A percentile compares a stretch with the other conserved stretches of the same genome.
These are phyloP conservation scores for Nothobranchius kuhntae DNA, from an alignment of 2,113 vertebrate genomes.

Conservation along the genomic window DNA sequence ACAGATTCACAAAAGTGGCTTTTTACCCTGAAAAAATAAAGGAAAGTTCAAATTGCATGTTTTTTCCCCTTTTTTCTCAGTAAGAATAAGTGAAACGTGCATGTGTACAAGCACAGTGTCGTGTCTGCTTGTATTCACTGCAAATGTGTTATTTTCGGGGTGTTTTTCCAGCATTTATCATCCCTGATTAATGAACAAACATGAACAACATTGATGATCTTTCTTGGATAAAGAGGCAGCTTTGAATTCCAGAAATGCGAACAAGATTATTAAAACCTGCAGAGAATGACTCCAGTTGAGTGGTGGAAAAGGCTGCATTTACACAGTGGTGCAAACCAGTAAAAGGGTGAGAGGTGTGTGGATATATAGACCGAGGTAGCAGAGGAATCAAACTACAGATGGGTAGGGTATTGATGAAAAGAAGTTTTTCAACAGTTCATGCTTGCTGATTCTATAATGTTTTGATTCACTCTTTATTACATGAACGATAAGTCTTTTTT, in stretches of 20 bases:
- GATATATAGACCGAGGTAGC: too few relatives aligned
- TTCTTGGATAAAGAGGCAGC: slow-evolving; percentile 35
- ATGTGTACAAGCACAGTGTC: neutral
- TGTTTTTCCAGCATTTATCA: slow-evolving; percentile 39
- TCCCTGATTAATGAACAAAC: slow-evolving; percentile 32
- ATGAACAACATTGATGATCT: slow-evolving; percentile 33
- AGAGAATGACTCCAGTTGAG: neutral
- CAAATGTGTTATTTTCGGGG: slow-evolving; percentile 35
- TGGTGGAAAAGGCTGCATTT: neutral
- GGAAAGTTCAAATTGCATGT: slow-evolving; percentile 7
- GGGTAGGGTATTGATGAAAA: too few relatives aligned
- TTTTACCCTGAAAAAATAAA: neutral
- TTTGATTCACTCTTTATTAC: neutral
- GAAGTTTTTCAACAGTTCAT: neutral
- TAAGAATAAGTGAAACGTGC: slow-evolving; percentile 11
- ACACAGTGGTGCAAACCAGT: neutral
- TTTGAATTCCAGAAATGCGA: slow-evolving; percentile 20
- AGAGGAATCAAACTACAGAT: too few relatives aligned
- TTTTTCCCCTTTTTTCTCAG: neutral
- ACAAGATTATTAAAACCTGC: slow-evolving; percentile 19
- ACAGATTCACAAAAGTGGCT: slow-evolving; percentile 7
- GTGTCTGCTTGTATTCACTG: slow-evolving; percentile 12
- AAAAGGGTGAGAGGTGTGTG: neutral
- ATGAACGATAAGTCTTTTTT: neutral
- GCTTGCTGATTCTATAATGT: neutral